Base-by-base conservation (phyloP, 1,140 invertebrate genomes). In the Hycleus phaleratus region DNA sequence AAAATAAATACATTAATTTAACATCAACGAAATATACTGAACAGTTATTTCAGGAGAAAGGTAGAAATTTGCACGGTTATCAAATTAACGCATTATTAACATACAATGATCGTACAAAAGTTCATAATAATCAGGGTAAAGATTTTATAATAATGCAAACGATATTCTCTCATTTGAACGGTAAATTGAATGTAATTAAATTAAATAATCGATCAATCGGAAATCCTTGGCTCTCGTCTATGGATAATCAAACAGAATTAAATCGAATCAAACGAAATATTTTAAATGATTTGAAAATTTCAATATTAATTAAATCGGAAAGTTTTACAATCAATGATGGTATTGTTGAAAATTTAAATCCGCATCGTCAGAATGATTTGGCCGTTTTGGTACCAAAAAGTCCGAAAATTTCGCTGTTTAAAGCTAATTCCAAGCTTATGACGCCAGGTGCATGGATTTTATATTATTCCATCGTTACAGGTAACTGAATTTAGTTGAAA, bases 281-380 rank as follows among this genome's bases (percentile, higher is more conserved):
- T 48, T 43, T 56, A n/a, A 12, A 43, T 12, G 8, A 43, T 9
- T 9, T 11, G n/a, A 39, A 56, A 11, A 56, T 56, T 43, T 56
- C 53, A 9, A 48, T 56, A 43, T 40, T 56, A n/a, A 40, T 56
- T n/a, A 47, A 56, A 26, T 47, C 53, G 38, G 45, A 56, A 38
- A 26, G 24, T 12, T 56, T 56, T 48, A 47, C 12, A 38, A 25
- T 40, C 3, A 45, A 56, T 11, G 46, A 56, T 24, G 42, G 47
- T 11, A 32, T 56, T 48, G 24, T 56, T 11, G 53, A 56, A 8
- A 56, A 56, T 48, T 9, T 48, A 39, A 46, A 56, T 39, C 53
- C 53, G 3, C 53, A 56, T 7, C 26, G 43, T n/a, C 53, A 56
- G 25, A 48, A 56, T 25, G 53, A 56, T 26, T 47, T 47, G n/a